These are phyloP conservation scores for Microcebus lehilahytsara DNA, from an alignment of 2,113 vertebrate genomes.

Conservation along the genomic window DNA sequence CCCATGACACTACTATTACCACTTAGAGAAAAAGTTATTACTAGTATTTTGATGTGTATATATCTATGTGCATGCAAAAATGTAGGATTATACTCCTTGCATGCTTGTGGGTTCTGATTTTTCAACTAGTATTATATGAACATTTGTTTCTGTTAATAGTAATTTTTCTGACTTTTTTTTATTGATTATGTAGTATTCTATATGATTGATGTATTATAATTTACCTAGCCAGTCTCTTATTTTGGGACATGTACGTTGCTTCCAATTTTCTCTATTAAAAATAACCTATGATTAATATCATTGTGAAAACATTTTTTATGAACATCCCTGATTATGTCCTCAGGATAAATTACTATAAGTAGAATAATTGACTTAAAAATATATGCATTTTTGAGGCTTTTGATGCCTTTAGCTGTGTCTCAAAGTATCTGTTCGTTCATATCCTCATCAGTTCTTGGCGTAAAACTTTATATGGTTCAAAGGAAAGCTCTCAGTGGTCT, in stretches of 20 bases:
- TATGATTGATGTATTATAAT: background rate
- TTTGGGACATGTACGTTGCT: background rate
- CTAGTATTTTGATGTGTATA: background rate
- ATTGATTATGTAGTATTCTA: slow-evolving; percentile 24
- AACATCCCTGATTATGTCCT: background rate
- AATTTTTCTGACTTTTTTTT: background rate
- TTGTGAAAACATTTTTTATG: background rate
- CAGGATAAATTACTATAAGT: background rate
- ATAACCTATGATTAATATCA: background rate
- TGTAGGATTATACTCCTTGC: background rate
- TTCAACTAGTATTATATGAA: background rate
- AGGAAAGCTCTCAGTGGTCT: slow-evolving; percentile 16
- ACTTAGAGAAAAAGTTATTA: background rate
- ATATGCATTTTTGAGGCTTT: background rate
- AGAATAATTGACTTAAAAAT: background rate
- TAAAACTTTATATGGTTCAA: slow-evolving; percentile 12
- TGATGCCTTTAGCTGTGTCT: background rate
- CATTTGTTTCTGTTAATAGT: slow-evolving; percentile 22
- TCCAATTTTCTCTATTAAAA: slow-evolving; percentile 8
- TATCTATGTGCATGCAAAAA: background rate
- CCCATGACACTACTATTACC: background rate
- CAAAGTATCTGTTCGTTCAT: background rate
- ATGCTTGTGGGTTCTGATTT: background rate
- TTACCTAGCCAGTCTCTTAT: slow-evolving; percentile 27
- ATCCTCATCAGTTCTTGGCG: background rate